These are phyloP conservation scores for Leptodactylus fuscus DNA, from an alignment of 2,113 vertebrate genomes.

Conservation along the genomic window DNA sequence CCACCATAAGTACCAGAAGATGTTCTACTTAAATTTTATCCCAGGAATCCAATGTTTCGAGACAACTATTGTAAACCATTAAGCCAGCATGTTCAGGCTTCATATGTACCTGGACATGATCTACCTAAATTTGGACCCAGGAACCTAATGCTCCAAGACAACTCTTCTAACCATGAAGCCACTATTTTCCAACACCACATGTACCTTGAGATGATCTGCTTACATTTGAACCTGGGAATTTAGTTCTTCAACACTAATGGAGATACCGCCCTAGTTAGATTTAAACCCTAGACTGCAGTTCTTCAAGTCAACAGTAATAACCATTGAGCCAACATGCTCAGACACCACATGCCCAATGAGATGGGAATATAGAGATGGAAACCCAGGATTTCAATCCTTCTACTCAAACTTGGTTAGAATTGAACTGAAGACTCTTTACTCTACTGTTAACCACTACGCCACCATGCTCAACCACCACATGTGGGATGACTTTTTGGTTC, in stretches of 20 bases:
- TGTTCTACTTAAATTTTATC: not conserved
- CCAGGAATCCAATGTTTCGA: too few species aligned
- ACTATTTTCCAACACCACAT: not conserved
- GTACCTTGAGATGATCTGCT: not conserved
- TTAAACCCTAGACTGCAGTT: not conserved
- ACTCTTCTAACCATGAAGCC: not conserved
- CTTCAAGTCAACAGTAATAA: not conserved
- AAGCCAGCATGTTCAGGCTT: not conserved
- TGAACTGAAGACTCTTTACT: too few species aligned
- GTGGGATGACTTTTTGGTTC: too few species aligned
- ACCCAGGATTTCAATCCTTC: too few species aligned
- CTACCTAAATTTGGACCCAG: not conserved
- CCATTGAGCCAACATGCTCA: not conserved
- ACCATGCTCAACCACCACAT: too few species aligned
- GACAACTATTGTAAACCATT: not conserved
- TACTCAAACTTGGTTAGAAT: too few species aligned
- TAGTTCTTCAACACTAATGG: too few species aligned
- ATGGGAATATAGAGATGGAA: too few species aligned
- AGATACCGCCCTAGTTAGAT: too few species aligned
- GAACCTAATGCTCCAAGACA: not conserved
- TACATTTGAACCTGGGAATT: too few species aligned
- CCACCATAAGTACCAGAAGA: too few species aligned
- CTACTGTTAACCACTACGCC: too few species aligned
- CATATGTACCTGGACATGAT: not conserved
- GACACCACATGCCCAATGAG: not conserved